Conservation (phyloP, 2,797 vertebrate species). For the Paedocypris micromegethes region DNA sequence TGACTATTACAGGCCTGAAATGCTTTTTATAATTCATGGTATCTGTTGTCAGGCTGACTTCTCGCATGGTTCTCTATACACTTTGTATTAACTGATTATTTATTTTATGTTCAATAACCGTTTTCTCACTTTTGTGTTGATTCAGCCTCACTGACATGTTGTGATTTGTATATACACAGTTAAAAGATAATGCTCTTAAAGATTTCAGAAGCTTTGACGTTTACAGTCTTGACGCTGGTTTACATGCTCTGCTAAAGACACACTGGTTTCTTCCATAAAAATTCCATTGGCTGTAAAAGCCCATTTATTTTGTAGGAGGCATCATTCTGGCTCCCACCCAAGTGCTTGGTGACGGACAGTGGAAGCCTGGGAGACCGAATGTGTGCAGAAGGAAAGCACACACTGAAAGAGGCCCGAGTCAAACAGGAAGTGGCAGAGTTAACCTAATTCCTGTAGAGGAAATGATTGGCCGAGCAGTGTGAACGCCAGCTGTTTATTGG, state of each 20-base stretch:
- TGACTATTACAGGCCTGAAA: conserved; percentile 13
- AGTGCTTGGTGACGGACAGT: neutral
- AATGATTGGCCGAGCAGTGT: conserved; percentile 4
- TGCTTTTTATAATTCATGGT: neutral
- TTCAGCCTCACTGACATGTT: too few species aligned
- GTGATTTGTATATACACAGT: too few species aligned
- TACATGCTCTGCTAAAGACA: conserved; percentile 5
- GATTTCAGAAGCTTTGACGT: too few species aligned
- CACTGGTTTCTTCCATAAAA: conserved; percentile 22
- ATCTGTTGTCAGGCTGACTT: too few species aligned
- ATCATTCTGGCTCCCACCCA: conserved; percentile 20
- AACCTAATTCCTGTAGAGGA: conserved; percentile 20
- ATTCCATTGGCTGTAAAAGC: conserved; percentile 24
- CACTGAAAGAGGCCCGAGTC: conserved; percentile 6
- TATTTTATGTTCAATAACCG: too few species aligned
- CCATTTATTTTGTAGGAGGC: conserved; percentile 12
- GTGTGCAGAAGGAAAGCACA: conserved; percentile 10
- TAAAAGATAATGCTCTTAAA: too few species aligned
- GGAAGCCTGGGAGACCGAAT: conserved; percentile 11
- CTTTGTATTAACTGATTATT: too few species aligned
- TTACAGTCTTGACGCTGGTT: too few species aligned
- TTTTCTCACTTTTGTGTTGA: too few species aligned
- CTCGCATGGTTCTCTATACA: too few species aligned
- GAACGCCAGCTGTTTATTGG: conserved; percentile 3
- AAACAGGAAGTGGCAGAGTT: conserved; percentile 29